Evolutionary conservation across 1,140 invertebrate species (phyloP), one percentile per base, ranked within the genome.

Genomic region (Ericerus pela): DNA sequence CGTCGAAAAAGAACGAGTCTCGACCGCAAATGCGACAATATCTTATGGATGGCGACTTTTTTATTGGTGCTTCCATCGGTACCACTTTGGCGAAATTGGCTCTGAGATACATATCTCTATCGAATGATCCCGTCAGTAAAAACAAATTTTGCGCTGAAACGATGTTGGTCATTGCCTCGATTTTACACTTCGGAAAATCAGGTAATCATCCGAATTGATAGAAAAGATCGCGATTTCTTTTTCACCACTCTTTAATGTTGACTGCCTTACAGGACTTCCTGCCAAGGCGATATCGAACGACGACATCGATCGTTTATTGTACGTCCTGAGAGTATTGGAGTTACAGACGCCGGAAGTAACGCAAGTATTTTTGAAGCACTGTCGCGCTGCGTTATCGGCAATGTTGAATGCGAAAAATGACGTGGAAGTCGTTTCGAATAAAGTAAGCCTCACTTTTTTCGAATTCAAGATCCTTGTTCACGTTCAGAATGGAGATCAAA

Each of bases 21-120:
- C 76, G 85, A 57, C 91, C 91, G 14, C 78, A 85, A 33, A 67
- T 96, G 52, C 76, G 91, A 11, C 81, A 88, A 59, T 92, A 93
- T 63, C 77, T 99, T 62, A 80, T 94, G 72, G 83, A 91, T 61
- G 94, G 93, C 1, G 93, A 99, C 64, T 96, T 95, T 71, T 99
- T 98, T 68, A 85, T 97, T 59, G 93, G 87, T 11, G 89, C 92
- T 20, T 81, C 91, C 14, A 70, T 98, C 10, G 87, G 88, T 10
- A 88, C 92, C 1, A 88, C 88, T 14, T 74, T 99, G 27, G 81
- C 88, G 8, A 99, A 99, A 73, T 71, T 99, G 58, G 84, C 89
- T 0, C 71, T 90, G 0, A 74, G 84, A 62, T 96, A 79, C 68
- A 78, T 77, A 58, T 66, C 66, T 41, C 61, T 76, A 1, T 70